Evolutionary conservation across 1,140 invertebrate genomes (phyloP), one percentile per base, ranked within the genome.

Genomic region (Leptinotarsa lineolata): DNA sequence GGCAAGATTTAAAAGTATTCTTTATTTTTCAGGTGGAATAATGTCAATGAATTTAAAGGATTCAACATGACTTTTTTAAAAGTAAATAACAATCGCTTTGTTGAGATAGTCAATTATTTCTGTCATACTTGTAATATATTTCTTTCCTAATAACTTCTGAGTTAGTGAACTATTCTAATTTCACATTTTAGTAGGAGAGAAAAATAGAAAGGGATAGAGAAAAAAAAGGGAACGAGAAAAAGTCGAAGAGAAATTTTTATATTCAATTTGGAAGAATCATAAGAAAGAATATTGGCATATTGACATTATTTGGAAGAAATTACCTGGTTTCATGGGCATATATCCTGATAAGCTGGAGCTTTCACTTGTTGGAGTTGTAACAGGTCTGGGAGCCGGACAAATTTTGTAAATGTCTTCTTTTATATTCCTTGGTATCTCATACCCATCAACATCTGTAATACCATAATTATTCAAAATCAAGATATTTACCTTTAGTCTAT

Each of bases 371-470:
- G 72, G 68, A 20, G 67, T 64, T 21, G 77, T 71, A 61, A 78
- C 69, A 5, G 79, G 80, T 73, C 77, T 67, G 30, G 77, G 79
- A 45, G 76, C 72, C 12, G 81, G 81, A 68, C 81, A 81, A 46
- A 73, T 24, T 74, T 82, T 81, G 69, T 82, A 82, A 18, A 79
- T 71, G 20, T 73, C 63, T 68, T 81, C 72, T n/a, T 75, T 46
- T 21, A 75, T 65, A 48, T 76, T 75, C 69, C 74, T 81, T 18
- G 81, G 81, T 73, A 81, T 80, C 68, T 88, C 84, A 74, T 90
- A 90, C 70, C 88, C 88, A 72, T 86, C 85, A 20, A 85, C 82
- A 70, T 82, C 82, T 80, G 70, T 59, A 20, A 59, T 20, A 59
- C 5, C 16, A 18, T 20, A 59, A 18, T 59, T 59, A 59, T 59